Evolutionary conservation across 2,888 invertebrate species (phyloP).

Genomic region (Torymus aiolomorphi): DNA sequence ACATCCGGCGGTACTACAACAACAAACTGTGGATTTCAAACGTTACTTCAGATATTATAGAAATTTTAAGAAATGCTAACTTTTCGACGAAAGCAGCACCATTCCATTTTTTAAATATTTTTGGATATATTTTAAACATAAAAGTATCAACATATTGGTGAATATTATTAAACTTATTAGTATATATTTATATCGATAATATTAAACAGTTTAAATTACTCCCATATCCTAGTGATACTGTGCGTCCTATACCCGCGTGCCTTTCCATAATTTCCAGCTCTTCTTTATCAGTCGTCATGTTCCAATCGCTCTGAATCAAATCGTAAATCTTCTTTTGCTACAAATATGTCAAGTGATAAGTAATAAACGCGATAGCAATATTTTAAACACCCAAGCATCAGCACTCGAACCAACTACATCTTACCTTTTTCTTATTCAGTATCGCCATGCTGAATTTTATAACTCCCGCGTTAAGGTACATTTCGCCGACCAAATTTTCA

Average conservation of each 20-base stretch:
- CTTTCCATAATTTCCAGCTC: slow-evolving; percentile 20
- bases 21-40: slow-evolving; percentile 13
- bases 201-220: slow-evolving; percentile 3
- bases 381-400: too few species aligned
- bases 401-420: background rate
- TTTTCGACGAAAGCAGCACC: too few species aligned
- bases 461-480: background rate
- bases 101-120: background rate
- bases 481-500: slow-evolving; percentile 26
- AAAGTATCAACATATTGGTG: background rate
- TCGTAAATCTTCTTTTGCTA: slow-evolving; percentile 10
- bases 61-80: background rate
- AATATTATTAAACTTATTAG: background rate
- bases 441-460: slow-evolving; percentile 28
- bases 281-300: slow-evolving; percentile 1
- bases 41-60: background rate
- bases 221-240: background rate
- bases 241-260: slow-evolving; percentile 5
- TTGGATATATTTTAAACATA: background rate
- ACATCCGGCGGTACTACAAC: background rate
- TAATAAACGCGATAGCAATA: too few species aligned
- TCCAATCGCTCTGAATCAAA: slow-evolving; percentile 21
- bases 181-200: too few species aligned
- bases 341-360: too few species aligned
- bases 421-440: slow-evolving; percentile 12